These are phyloP conservation scores for Hemistola chrysoprasaria DNA, from an alignment of 2,888 invertebrate species.

Conservation along the genomic window DNA sequence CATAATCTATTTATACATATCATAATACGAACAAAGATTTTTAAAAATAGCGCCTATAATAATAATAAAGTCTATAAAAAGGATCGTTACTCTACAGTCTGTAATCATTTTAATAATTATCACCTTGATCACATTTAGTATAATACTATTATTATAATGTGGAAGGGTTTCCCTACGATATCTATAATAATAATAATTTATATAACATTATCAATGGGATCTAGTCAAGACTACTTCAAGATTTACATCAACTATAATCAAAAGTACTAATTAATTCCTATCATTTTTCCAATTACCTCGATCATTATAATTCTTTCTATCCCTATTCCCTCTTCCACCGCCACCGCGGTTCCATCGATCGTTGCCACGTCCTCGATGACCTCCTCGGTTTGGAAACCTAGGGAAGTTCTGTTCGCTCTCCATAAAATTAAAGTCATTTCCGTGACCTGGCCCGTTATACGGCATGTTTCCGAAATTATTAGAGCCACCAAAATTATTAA, in stretches of 20 bases:
- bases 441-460: slow-evolving; percentile 65
- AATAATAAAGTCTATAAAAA: slow-evolving; percentile 50
- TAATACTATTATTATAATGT: slow-evolving; percentile 48
- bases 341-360: slow-evolving; percentile 75
- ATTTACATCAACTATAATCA: slow-evolving; percentile 22
- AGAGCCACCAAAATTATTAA: slow-evolving; percentile 63
- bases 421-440: slow-evolving; percentile 70
- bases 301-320: slow-evolving; percentile 76
- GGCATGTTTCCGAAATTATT: slow-evolving; percentile 72
- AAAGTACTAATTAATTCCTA: slow-evolving; percentile 52
- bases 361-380: slow-evolving; percentile 68
- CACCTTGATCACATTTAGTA: slow-evolving; percentile 67
- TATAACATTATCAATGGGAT: too few species aligned
- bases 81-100: slow-evolving; percentile 51
- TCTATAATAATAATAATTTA: slow-evolving; percentile 49
- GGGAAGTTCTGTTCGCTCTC: slow-evolving; percentile 69
- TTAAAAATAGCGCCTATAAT: slow-evolving; percentile 30
- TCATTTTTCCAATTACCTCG: slow-evolving; percentile 78
- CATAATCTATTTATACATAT: slow-evolving; percentile 40
- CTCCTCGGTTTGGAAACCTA: slow-evolving; percentile 68
- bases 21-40: too few species aligned
- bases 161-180: slow-evolving; percentile 55
- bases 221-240: neutral
- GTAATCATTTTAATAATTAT: slow-evolving; percentile 54
- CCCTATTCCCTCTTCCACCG: slow-evolving; percentile 70